A percentile compares a stretch with the other conserved stretches of the same genome.
Conservation (phyloP, 2,797 vertebrate species). For the Bradypodion ventrale region DNA sequence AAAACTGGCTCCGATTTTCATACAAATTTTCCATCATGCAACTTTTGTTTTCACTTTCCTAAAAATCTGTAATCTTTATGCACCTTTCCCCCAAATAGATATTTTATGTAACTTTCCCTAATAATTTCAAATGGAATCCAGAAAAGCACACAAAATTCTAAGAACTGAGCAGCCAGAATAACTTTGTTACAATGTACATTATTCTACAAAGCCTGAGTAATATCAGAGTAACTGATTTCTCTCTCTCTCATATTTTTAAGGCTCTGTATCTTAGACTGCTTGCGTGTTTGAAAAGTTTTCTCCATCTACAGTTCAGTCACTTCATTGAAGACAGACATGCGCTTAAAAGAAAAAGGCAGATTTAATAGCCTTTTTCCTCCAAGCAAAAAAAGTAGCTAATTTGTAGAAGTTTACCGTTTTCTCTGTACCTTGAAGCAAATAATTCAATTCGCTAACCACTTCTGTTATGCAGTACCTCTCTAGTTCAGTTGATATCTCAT, state of each 20-base stretch:
- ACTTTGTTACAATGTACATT: not conserved
- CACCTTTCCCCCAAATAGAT: not conserved
- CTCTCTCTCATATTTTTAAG: not conserved
- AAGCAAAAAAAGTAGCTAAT: not conserved
- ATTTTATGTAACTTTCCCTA: not conserved
- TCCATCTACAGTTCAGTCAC: not conserved
- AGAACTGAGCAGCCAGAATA: not conserved
- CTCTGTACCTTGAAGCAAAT: not conserved
- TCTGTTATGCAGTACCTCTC: not conserved
- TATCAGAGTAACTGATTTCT: not conserved
- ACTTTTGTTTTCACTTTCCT: not conserved
- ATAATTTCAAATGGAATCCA: not conserved
- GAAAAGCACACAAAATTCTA: not conserved
- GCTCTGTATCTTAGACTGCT: not conserved
- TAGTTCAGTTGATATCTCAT: not conserved
- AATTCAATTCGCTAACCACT: slow-evolving; percentile 9
- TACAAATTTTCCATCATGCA: too few species aligned
- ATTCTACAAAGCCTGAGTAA: not conserved
- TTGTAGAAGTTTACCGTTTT: not conserved
- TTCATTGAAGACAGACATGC: not conserved
- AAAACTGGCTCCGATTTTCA: too few species aligned
- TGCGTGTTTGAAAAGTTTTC: not conserved
- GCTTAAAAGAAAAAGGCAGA: not conserved
- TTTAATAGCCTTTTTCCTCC: not conserved
- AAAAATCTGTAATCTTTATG: not conserved